Base-by-base conservation (phyloP, 1,140 invertebrate genomes). In the Zaprionus camerounensis region DNA sequence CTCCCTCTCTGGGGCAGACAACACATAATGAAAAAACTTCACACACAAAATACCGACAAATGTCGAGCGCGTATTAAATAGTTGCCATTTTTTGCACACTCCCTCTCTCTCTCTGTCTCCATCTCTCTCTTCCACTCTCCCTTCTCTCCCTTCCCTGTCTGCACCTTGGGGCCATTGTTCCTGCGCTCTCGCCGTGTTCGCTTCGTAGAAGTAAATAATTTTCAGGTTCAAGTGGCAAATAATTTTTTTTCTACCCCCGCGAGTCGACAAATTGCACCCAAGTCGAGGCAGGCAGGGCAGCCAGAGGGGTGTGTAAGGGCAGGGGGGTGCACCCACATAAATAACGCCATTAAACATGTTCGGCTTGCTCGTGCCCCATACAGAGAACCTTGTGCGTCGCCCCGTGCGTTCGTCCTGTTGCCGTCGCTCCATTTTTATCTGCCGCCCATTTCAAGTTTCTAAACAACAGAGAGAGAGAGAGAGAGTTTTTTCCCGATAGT, bases 271-370 rank as follows among this genome's bases (percentile, higher is more conserved):
- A 88, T 88, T 88, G 87, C 81, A 88, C 38, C 74, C 34, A 55
- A 38, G 67, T 44, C 69, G 13, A 13, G 9, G 22, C 56, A n/a
- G 31, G 15, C 17, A 28, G 62, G 61, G 6, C 11, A 20, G 31
- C 5, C 36, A 38, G n/a, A 44, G n/a, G 49, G 13, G 17, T 9
- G 24, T 24, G 41, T 7, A 15, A 7, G 5, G 63, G 59, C 71
- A 46, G 51, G 17, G 34, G 2, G 22, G n/a, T 41, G 44, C 31
- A 28, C 84, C 84, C 78, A 82, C 85, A 87, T 87, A 87, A 87
- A 87, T 87, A 87, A 87, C 84, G 81, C 84, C 81, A 87, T 87
- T 88, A 87, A 87, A 88, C 84, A 87, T 87, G 84, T 87, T 87
- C 84, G 84, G 64, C 75, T 64, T 71, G 44, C 62, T 41, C 4